Evolutionary conservation across 2,797 vertebrate species (phyloP), one percentile per base, ranked within the genome.

Genomic region (Neosilurus hyrtlii): DNA sequence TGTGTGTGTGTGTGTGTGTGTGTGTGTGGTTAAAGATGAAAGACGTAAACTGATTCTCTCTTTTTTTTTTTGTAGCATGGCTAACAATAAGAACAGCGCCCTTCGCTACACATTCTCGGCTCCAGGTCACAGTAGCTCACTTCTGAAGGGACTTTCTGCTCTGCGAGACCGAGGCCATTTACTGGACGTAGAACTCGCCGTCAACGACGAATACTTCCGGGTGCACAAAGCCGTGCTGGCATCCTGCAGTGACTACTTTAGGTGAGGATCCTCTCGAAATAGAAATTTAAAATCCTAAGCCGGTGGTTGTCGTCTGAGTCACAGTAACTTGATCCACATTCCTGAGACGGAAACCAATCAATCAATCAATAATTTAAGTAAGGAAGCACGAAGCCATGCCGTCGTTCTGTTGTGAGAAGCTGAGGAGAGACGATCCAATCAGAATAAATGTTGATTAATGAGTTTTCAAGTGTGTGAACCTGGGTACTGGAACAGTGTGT

Each of bases 181-280:
- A 84, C 95, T 99, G 65, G 98, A 99, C 62, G 96, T 99, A 35
- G 95, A 96, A 89, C 94, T 99, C 88, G 95, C 96, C 83, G 92
- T 99, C 92, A 96, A 96, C 88, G 94, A 96, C 82, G 96, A 99
- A 92, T 95, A 90, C 77, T 99, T 99, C 92, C 95, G 95, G 72
- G 98, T 98, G 51, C 98, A 99, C 94, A 97, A 95, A 93, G 97
- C 97, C 43, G 97, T 99, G 87, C 93, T 99, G 90, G 97, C 98
- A 2, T 96, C 98, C 90, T 99, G 98, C 94, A 99, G 98, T 84
- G 97, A 99, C 92, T 99, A 99, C 90, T 99, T 99, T 95, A 96
- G 98, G 98, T 99, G 81, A 86, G 61, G 37, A 86, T 57, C 82
- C 65, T 51, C 62, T 59, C 24, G 54, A 62, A 72, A 16, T 20